These are phyloP conservation scores for Meteorus sp. DNA, from an alignment of 1,140 invertebrate genomes.

Conservation along the genomic window DNA sequence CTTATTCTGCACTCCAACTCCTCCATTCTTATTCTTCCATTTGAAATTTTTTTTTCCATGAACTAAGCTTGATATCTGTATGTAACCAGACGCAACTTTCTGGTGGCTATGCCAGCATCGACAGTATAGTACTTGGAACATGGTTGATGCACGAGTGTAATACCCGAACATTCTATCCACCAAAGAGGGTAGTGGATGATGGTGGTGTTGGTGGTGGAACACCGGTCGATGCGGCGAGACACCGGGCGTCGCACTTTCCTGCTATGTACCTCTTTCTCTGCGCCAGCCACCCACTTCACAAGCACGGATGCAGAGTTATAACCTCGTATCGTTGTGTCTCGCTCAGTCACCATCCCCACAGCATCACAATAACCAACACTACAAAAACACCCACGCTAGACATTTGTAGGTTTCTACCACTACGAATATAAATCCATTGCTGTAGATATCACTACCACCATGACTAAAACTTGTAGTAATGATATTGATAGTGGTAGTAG, in stretches of 20 bases:
- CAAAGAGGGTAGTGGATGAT: constrained; percentile 27
- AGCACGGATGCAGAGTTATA: no score
- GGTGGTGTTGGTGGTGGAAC: no score
- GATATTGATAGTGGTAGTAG: no score
- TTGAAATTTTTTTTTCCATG: no score
- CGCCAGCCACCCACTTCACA: constrained; percentile 9
- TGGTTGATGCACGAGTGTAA: constrained; percentile 15
- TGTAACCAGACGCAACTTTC: background rate
- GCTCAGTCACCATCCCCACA: constrained; percentile 8
- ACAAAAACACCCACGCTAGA: background rate
- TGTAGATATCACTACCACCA: no score
- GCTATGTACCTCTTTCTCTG: constrained; percentile 10
- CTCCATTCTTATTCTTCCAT: no score
- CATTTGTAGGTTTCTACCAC: background rate
- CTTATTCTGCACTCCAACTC: no score
- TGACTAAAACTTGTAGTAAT: no score
- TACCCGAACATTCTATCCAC: no score
- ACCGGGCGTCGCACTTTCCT: constrained; percentile 54
- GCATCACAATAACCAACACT: no score
- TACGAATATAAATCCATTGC: no score
- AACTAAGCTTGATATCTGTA: background rate
- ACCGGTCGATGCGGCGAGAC: constrained; percentile 59
- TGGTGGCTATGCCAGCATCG: constrained; percentile 18
- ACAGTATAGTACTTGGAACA: constrained; percentile 17
- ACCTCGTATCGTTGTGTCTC: no score